Evolutionary conservation across 1,140 invertebrate genomes (phyloP).

Genomic region (Psix sp.): DNA sequence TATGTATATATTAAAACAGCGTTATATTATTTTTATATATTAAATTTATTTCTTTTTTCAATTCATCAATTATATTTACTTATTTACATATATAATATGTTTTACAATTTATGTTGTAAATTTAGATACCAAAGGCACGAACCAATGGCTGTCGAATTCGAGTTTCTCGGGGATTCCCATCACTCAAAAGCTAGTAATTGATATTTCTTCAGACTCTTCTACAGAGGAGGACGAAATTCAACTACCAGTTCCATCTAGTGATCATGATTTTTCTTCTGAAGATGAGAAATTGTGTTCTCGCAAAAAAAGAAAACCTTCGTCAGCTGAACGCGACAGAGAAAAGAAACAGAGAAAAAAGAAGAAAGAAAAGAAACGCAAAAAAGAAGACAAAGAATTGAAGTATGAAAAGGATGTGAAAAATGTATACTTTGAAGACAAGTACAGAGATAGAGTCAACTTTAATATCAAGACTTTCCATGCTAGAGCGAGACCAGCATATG

Average conservation of each 20-base stretch:
- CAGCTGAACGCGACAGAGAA: slow-evolving; percentile 1
- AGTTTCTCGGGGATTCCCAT: slow-evolving; percentile 60
- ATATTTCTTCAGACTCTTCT: slow-evolving; percentile 63
- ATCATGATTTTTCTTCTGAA: not conserved
- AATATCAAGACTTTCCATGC: slow-evolving; percentile 74
- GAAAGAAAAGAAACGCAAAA: slow-evolving; percentile 60
- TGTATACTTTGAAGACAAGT: slow-evolving; percentile 78
- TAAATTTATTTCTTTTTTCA: no score
- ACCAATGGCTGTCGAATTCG: slow-evolving; percentile 66
- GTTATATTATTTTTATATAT: no score
- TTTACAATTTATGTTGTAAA: not conserved
- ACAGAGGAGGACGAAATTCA: slow-evolving; percentile 47
- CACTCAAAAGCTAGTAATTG: slow-evolving; percentile 20
- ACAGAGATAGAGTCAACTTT: slow-evolving; percentile 71
- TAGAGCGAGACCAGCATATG: slow-evolving; percentile 75
- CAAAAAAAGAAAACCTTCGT: not conserved
- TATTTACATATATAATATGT: not conserved
- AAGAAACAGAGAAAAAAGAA: slow-evolving; percentile 46
- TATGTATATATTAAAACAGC: no score
- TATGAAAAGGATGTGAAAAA: slow-evolving; percentile 67
- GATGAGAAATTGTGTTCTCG: not conserved
- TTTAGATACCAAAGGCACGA: no score
- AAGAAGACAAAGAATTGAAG: slow-evolving; percentile 47
- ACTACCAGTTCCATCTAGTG: not conserved
- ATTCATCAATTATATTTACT: not conserved